Evolutionary conservation across 2,888 invertebrate genomes (phyloP).

Genomic region (Dastarcus helophoroides): DNA sequence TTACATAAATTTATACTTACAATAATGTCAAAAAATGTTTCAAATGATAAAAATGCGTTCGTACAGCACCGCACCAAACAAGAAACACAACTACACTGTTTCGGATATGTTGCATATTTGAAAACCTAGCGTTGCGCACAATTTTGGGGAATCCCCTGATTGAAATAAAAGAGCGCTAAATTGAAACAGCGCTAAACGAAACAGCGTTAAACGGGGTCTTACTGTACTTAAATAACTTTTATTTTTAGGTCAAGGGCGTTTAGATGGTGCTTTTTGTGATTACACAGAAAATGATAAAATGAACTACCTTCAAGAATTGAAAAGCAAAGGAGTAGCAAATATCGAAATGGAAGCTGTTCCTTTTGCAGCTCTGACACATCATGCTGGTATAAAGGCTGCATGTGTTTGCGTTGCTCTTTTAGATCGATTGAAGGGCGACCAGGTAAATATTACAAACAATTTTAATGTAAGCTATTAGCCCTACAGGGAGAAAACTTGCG

Average conservation of each 20-base stretch:
- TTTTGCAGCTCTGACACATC: conserved; percentile 87
- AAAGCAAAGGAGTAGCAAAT: conserved; percentile 74
- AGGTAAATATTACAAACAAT: conserved; percentile 44
- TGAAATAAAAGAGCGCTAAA: neutral
- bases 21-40: no score
- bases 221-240: conserved; percentile 1
- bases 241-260: conserved; percentile 71
- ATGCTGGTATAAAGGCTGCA: conserved; percentile 87
- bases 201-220: no score
- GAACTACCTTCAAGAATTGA: conserved; percentile 67
- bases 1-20: no score
- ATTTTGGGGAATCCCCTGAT: no score
- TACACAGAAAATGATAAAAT: conserved; percentile 84
- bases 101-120: conserved; percentile 1
- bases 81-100: no score
- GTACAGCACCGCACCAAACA: no score
- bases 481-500: no score
- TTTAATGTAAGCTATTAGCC: no score
- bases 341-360: conserved; percentile 96
- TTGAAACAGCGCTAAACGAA: no score
- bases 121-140: neutral
- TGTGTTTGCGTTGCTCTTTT: conserved; percentile 88
- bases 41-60: no score
- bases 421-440: conserved; percentile 88
- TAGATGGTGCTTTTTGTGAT: conserved; percentile 96